Percentiles rank a stretch among this genome's conserved stretches.
phyloP scores from a whole-genome alignment of 1,140 invertebrate species.

The Drosophila subobscura region DNA sequence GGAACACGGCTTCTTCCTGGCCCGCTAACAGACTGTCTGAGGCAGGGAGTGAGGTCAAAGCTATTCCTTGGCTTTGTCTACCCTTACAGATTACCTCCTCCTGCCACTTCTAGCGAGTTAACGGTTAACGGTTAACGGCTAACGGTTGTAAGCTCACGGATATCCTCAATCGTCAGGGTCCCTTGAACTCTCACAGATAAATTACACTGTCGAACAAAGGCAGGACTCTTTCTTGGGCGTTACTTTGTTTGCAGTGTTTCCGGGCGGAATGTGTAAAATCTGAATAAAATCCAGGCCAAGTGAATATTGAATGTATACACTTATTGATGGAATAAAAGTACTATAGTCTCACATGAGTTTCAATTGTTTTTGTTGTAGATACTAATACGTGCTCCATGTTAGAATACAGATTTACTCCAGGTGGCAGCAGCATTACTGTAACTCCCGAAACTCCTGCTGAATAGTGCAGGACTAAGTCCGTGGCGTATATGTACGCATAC shows the following conservation, averaged over 20 bases:
- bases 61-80: conserved; percentile 27
- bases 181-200: conserved; percentile 50
- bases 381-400: too few relatives aligned
- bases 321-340: too few relatives aligned
- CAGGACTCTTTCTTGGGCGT: neutral
- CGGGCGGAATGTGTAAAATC: neutral
- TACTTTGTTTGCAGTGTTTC: neutral
- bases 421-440: too few relatives aligned
- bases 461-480: conserved; percentile 22
- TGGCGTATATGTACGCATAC: conserved; percentile 74
- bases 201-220: conserved; percentile 46
- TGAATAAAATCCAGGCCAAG: too few relatives aligned
- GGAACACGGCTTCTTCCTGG: conserved; percentile 4
- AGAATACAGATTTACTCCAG: too few relatives aligned
- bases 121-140: conserved; percentile 64
- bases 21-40: neutral
- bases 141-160: conserved; percentile 79
- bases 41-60: too few relatives aligned
- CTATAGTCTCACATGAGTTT: too few relatives aligned
- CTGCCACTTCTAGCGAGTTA: conserved; percentile 30
- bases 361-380: too few relatives aligned
- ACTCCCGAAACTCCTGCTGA: neutral
- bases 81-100: too few relatives aligned
- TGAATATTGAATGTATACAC: too few relatives aligned
- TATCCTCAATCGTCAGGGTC: conserved; percentile 64